These are phyloP conservation scores for Hydropsyche tenuis DNA, from an alignment of 1,140 invertebrate genomes.

Conservation along the genomic window DNA sequence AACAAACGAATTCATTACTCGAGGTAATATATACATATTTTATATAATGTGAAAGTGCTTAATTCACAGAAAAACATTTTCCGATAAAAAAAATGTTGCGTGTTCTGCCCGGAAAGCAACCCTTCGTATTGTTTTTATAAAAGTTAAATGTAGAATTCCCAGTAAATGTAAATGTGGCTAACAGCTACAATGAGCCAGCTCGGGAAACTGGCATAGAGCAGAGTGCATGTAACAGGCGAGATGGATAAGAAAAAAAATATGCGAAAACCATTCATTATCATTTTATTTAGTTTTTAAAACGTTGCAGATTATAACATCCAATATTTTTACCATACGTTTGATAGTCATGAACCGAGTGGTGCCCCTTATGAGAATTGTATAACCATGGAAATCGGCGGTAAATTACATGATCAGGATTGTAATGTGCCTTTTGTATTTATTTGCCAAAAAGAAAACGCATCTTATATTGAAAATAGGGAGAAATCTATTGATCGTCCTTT, in stretches of 20 bases:
- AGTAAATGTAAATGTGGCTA: no score
- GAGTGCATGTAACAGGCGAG: no score
- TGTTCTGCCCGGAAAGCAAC: no score
- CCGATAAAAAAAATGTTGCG: no score
- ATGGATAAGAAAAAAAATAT: no score
- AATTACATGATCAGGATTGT: constrained; percentile 50
- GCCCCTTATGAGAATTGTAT: constrained; percentile 52
- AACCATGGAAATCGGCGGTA: constrained; percentile 49
- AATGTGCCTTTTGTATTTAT: not conserved
- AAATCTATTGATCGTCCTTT: not conserved
- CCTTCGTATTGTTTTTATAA: no score
- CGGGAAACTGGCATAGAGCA: no score
- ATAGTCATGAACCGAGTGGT: constrained; percentile 51
- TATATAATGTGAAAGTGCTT: no score
- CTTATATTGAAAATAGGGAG: not conserved
- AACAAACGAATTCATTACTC: constrained; percentile 1
- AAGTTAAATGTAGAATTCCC: no score
- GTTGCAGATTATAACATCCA: not conserved
- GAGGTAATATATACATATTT: not conserved
- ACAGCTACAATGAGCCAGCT: no score
- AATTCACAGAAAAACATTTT: no score
- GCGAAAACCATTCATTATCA: no score
- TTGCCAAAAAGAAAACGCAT: constrained; percentile 5
- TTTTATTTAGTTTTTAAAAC: not conserved
- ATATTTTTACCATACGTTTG: constrained; percentile 52